Conservation (phyloP, 2,797 vertebrate genomes). For the Enteromius afrohamiltoni region DNA sequence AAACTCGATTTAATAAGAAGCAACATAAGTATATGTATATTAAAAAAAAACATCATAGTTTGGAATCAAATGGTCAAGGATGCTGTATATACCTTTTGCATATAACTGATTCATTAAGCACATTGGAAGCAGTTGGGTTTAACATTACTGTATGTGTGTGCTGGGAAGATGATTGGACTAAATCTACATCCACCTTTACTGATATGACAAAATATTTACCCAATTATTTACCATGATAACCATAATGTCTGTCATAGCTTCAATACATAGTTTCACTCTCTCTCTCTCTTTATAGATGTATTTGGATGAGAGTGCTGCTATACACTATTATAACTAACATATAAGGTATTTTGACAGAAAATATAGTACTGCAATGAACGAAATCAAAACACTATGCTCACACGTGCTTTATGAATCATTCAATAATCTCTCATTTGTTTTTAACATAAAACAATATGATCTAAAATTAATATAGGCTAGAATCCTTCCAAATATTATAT, state of each 20-base stretch:
- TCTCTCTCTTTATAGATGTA: neutral
- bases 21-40: constrained; percentile 6
- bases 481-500: neutral
- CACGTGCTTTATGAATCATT: neutral
- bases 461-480: neutral
- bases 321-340: neutral
- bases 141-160: neutral
- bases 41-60: neutral
- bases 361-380: neutral
- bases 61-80: neutral
- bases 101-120: neutral
- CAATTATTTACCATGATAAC: too few relatives aligned
- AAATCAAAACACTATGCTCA: neutral
- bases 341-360: neutral
- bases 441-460: neutral
- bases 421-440: neutral
- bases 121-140: neutral
- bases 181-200: neutral
- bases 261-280: neutral
- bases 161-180: neutral
- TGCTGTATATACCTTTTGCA: neutral
- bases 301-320: neutral
- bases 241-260: neutral
- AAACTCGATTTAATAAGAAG: constrained; percentile 47
- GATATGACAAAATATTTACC: neutral